Evolutionary conservation across 2,797 vertebrate species (phyloP), one percentile per base, ranked within the genome.

Genomic region (Eurystomus glaucurus): DNA sequence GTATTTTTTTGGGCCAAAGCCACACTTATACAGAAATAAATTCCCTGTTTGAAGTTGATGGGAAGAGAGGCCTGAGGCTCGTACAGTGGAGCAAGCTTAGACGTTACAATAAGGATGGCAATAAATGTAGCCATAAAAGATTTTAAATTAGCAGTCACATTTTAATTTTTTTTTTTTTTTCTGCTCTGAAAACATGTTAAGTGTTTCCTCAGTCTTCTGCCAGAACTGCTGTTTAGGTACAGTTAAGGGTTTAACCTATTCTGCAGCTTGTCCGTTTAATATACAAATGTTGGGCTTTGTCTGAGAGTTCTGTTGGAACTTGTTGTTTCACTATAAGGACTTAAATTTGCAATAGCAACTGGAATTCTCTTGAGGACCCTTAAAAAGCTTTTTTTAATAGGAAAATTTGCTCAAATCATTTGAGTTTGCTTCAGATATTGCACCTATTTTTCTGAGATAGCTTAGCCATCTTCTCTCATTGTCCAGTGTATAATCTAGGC

Each of bases 1-100:
- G 33, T 29, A n/a, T 25, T 81, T 77, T 75, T 83, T 61, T 35
- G 37, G 92, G 51, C 52, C 69, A 66, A 87, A 84, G 51, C 48
- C 4, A 10, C 77, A 37, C 58, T 88, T 94, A 69, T 46, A 86
- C 77, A 69, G 39, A 88, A 81, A 78, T 88, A 93, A 90, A 92
- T 94, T 90, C 50, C 35, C 69, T 68, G 70, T 93, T 96, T 79
- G 66, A 90, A 84, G 57, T 35, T 81, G 90, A 70, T 88, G 69
- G 88, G 69, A 70, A 93, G 79, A 93, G 76, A 90, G 71, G 83
- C 93, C 95, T 39, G 85, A 92, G 90, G 85, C 88, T 96, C 62
- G 65, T 39, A 83, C 64, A 82, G 55, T 31, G 76, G 71, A 91
- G 85, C 78, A 94, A 86, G 88, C 90, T 78, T 75, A 86, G 83